These are phyloP conservation scores for Clunio marinus DNA, from an alignment of 2,888 invertebrate species.

Conservation along the genomic window DNA sequence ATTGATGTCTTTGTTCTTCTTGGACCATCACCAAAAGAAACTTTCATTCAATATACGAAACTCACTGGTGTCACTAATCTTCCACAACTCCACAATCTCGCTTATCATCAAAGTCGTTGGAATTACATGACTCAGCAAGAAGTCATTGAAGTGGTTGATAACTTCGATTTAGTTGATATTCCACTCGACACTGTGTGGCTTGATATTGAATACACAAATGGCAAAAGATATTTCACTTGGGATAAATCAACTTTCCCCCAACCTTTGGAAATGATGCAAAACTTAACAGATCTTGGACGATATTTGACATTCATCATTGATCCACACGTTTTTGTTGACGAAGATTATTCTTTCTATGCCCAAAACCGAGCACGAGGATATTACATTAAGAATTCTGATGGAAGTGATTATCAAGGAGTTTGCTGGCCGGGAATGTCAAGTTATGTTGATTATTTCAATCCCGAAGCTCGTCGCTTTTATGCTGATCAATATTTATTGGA, in stretches of 20 bases:
- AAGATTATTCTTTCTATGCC: slow-evolving; percentile 82
- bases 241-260: slow-evolving; percentile 82
- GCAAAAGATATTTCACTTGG: slow-evolving; percentile 98
- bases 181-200: slow-evolving; percentile 97
- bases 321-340: slow-evolving; percentile 94
- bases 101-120: slow-evolving; percentile 97
- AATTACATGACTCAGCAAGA: slow-evolving; percentile 98
- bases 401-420: slow-evolving; percentile 94
- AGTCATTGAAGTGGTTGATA: slow-evolving; percentile 74
- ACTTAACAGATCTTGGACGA: slow-evolving; percentile 82
- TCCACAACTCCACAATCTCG: slow-evolving; percentile 86
- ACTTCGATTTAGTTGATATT: slow-evolving; percentile 86
- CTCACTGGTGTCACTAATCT: slow-evolving; percentile 85
- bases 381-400: slow-evolving; percentile 87
- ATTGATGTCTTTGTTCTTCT: slow-evolving; percentile 89
- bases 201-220: slow-evolving; percentile 97
- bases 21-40: slow-evolving; percentile 81
- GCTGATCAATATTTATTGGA: slow-evolving; percentile 60
- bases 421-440: slow-evolving; percentile 98
- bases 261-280: slow-evolving; percentile 83
- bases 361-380: slow-evolving; percentile 71
- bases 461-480: slow-evolving; percentile 78
- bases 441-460: slow-evolving; percentile 92
- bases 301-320: slow-evolving; percentile 94
- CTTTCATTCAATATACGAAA: slow-evolving; percentile 79